Conservation (phyloP, 2,888 invertebrate species). For the Lepidochrysops patricia region DNA sequence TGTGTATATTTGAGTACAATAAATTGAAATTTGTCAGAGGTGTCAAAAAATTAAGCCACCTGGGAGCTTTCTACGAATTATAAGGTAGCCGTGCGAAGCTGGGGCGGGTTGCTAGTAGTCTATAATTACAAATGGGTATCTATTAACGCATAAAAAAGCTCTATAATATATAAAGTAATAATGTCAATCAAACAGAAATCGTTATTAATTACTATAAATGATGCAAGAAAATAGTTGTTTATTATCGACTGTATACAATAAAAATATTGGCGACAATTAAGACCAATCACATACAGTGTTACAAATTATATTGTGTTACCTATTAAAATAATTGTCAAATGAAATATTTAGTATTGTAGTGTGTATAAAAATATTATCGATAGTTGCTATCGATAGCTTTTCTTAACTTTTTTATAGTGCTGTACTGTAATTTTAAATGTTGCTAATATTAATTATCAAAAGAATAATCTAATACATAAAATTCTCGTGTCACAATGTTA, state of each 20-base stretch:
- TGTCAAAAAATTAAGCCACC: no score
- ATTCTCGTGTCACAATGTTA: no score
- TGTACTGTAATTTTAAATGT: background rate
- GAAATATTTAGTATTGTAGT: background rate
- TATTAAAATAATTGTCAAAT: constrained; percentile 9
- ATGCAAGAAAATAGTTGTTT: background rate
- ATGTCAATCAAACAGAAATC: background rate
- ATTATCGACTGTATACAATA: background rate
- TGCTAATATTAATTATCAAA: no score
- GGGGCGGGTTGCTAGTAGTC: no score
- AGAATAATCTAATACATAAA: no score
- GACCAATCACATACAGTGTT: background rate
- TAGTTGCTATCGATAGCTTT: background rate
- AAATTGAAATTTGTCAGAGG: no score
- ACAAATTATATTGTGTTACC: constrained; percentile 8
- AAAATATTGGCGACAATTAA: background rate
- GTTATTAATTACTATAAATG: background rate
- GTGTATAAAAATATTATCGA: background rate
- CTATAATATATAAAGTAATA: background rate
- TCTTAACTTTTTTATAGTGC: background rate
- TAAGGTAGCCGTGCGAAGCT: no score
- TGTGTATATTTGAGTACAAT: no score
- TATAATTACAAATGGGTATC: no score
- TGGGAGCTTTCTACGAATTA: no score
- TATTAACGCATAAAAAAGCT: no score